Evolutionary conservation across 1,140 invertebrate genomes (phyloP), one percentile per base, ranked within the genome.

Genomic region (Hermetia illucens): DNA sequence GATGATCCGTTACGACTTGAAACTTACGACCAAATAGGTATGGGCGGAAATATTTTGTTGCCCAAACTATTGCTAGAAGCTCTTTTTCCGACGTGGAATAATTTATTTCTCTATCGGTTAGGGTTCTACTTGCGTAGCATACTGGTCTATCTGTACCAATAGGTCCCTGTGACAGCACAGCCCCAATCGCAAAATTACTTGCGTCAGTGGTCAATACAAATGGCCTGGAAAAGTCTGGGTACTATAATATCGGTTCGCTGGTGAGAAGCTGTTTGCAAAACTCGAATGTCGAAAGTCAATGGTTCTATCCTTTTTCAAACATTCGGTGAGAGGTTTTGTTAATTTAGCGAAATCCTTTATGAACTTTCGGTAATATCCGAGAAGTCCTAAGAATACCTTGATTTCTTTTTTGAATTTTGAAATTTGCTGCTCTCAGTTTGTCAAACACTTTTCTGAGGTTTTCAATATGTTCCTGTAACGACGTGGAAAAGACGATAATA

Each of bases 1-100:
- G 48, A 38, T 71, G 68, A 38, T 74, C 69, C 0, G 66, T 71
- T 4, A 64, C 34, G 0, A 71, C 50, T 49, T 3, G 46, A 32
- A 63, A 62, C 44, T 44, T 43, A 29, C 34, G 32, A 5, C 61
- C 62, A 36, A 58, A 62, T 5, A 72, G 39, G 46, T 65, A 74
- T 22, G 49, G 53, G 43, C 49, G 38, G 46, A 64, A 71, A 33
- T 60, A 49, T 42, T 65, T 53, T 1, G 61, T 49, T 1, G 52
- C 59, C 47, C 55, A 62, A 4, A 71, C 19, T 12, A 51, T 48
- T 16, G 44, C 39, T n/a, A 53, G 19, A 6, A 53, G 29, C 36
- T 53, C 44, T 31, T 52, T 52, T 40, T 52, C 38, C 41, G 40
- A 51, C 4, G 49, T 48, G 2, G 43, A 45, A 42, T 51, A 52